Base-by-base conservation (phyloP, 2,888 invertebrate genomes). In the Muschampia staudingeri region DNA sequence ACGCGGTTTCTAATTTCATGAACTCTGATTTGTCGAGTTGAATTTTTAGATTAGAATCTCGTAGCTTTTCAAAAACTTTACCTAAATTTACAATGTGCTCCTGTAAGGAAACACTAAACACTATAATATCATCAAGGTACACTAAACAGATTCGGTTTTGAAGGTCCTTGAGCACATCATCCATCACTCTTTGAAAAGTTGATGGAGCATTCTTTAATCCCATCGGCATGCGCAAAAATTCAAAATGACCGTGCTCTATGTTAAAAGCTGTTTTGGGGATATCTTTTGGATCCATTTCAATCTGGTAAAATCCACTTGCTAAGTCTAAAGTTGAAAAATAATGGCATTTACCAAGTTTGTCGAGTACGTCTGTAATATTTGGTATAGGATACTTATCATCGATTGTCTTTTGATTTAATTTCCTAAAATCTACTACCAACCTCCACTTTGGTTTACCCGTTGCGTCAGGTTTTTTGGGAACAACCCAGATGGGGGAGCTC, bases 121-220 rank as follows among this genome's bases (percentile, higher is more conserved):
- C 34, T 5, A 34, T 34, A 5, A 34, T 34, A 34, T 34, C 1
- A 5, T 44, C 73, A 4, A 73, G 73, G 34, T 48, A 73, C 0
- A 48, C 52, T n/a, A 73, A 16, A 52, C 73, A 73, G 30, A 73
- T 52, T 73, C 30, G 16, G 30, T 73, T 73, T 73, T 52, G 73
- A 34, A 67, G 67, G 67, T 67, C 34, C 76, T 83, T 14, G 91
- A 82, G 0, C 3, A 90, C 84, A 90, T 87, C 0, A 88, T 34
- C 34, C 34, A 34, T 34, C 34, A 34, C 34, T 34, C 34, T 34
- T 34, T 34, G 34, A 34, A 34, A 80, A 44, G 82, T 82, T 19
- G 76, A 82, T 12, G 82, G 82, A 19, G 82, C 80, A 42, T 80
- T 82, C 44, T 83, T 83, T 44, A 84, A 48, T 48, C 83, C 78